Evolutionary conservation across 1,140 invertebrate species (phyloP).

Genomic region (Octopus bimaculoides): DNA sequence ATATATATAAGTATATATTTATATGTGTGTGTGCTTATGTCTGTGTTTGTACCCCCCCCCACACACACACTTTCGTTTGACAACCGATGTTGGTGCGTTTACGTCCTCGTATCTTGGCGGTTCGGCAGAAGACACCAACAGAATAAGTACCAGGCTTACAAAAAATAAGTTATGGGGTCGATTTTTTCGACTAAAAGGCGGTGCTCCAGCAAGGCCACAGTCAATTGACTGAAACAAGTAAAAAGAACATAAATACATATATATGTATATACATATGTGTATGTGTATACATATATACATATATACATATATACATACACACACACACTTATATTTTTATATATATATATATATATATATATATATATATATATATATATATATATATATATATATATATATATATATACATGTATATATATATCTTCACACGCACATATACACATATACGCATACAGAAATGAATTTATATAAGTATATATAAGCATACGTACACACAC

Average conservation of each 20-base stretch:
- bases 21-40: no score
- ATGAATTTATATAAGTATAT: conserved; percentile 1
- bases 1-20: no score
- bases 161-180: no score
- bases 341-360: conserved; percentile 2
- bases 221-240: no score
- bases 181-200: no score
- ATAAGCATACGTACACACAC: neutral
- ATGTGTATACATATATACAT: neutral
- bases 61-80: no score
- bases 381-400: conserved; percentile 5
- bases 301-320: neutral
- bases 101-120: no score
- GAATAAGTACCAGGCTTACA: no score
- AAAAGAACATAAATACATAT: neutral
- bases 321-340: neutral
- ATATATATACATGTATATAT: conserved; percentile 1
- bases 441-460: neutral
- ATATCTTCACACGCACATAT: neutral
- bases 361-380: conserved; percentile 5
- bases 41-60: no score
- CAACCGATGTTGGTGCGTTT: no score
- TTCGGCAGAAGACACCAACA: no score
- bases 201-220: no score
- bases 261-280: neutral